Percentiles rank a stretch among this genome's conserved stretches.
phyloP scores from a whole-genome alignment of 2,888 invertebrate genomes.

The Nephrotoma flavescens region DNA sequence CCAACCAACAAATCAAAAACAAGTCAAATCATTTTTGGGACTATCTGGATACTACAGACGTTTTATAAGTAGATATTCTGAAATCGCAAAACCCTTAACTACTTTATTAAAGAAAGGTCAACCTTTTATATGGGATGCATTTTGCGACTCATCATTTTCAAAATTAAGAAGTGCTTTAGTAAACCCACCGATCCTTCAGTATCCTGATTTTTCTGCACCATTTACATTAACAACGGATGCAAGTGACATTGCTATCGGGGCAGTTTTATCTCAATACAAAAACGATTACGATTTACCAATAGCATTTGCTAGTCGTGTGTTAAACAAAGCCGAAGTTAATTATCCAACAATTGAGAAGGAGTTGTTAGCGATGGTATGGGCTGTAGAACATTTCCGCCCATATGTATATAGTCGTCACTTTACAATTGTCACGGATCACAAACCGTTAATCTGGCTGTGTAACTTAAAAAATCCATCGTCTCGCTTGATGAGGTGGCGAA shows the following conservation, averaged over 20 bases:
- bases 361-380: slow-evolving; percentile 11
- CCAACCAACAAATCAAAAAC: slow-evolving; percentile 10
- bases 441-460: no score
- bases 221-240: slow-evolving; percentile 20
- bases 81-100: no score
- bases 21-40: slow-evolving; percentile 19
- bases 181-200: slow-evolving; percentile 8
- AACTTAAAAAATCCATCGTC: no score
- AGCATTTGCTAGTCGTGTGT: slow-evolving; percentile 11
- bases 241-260: neutral
- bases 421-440: slow-evolving; percentile 16
- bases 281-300: no score
- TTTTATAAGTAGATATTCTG: slow-evolving; percentile 15
- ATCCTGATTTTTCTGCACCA: slow-evolving; percentile 16
- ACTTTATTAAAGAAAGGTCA: neutral
- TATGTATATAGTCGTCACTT: slow-evolving; percentile 17
- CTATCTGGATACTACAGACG: slow-evolving; percentile 21
- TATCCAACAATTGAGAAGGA: slow-evolving; percentile 9
- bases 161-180: no score
- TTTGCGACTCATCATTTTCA: neutral
- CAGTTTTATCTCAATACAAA: slow-evolving; percentile 14
- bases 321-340: slow-evolving; percentile 15
- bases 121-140: neutral
- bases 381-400: no score
- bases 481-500: no score